Evolutionary conservation across 2,113 vertebrate genomes (phyloP), one percentile per base, ranked within the genome.

Genomic region (Eonycteris spelaea): DNA sequence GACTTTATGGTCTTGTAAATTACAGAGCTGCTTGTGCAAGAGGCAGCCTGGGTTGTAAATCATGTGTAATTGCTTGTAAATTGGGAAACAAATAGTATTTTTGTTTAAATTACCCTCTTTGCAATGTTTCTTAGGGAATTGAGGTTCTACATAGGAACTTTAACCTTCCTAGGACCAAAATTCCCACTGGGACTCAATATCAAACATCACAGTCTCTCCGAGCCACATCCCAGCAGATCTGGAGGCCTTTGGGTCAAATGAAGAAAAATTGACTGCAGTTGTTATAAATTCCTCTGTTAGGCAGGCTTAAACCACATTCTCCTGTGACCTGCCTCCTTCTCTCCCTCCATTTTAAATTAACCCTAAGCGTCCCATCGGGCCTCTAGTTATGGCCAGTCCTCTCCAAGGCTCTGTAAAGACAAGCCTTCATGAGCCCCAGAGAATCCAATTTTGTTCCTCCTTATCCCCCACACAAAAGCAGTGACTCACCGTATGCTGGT

Each of bases 1-100:
- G 91, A 97, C 97, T 99, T 99, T 98, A 99, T 98, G 98, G 98
- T 98, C 98, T 98, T 98, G 98, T 99, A 98, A 99, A 99, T 99
- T 98, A 98, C 95, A 73, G 96, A 89, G 93, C 97, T 97, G 98
- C 98, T 98, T 98, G 98, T 98, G 98, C 97, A 98, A 97, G 92
- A 98, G 96, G 97, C 97, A 98, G 98, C 95, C 97, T 97, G 94
- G 95, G 86, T 97, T 95, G 97, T 98, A 98, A 98, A 99, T 98
- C 98, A 98, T 97, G 97, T 88, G 97, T 98, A 98, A 98, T 98
- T 97, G 98, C 98, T 97, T 98, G 98, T 98, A 98, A 98, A 98
- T 98, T 98, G 97, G 98, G 98, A 98, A 98, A 98, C 98, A 98
- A 99, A 98, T 97, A 98, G 98, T 98, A 97, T 98, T 98, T 99